Percentiles rank a stretch among this genome's conserved stretches.
Evolutionary conservation across 2,888 invertebrate genomes (phyloP).

Genomic region (Drosophila imparisetae): DNA sequence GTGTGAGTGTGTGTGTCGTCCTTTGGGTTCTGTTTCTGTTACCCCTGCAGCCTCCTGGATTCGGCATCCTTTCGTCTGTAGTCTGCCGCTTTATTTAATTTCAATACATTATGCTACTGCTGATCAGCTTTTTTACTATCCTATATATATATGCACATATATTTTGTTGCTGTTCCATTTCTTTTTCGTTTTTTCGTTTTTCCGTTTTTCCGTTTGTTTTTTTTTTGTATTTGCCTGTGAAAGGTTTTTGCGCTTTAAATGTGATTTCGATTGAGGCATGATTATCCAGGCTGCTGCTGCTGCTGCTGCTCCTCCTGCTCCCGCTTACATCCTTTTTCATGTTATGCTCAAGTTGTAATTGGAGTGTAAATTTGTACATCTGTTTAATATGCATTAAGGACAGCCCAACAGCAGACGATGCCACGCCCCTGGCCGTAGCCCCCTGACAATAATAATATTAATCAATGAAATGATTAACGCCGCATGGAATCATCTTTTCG

Average conservation of each 20-base stretch:
- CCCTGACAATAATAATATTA: slow-evolving; percentile 44
- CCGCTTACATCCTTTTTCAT: slow-evolving; percentile 43
- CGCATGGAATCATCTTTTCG: slow-evolving; percentile 42
- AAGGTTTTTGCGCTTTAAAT: slow-evolving; percentile 49
- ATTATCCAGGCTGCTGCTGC: slow-evolving; percentile 38
- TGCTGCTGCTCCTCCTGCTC: background rate
- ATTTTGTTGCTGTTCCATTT: slow-evolving; percentile 1
- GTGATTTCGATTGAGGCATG: slow-evolving; percentile 61
- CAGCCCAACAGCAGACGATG: slow-evolving; percentile 24
- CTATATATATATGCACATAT: background rate
- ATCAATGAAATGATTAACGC: slow-evolving; percentile 65
- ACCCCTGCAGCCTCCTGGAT: slow-evolving; percentile 11
- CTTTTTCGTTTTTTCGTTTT: slow-evolving; percentile 14
- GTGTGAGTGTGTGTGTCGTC: slow-evolving; percentile 7
- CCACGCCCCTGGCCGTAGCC: slow-evolving; percentile 1
- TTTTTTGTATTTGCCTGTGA: slow-evolving; percentile 38
- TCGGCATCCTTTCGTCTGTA: slow-evolving; percentile 3
- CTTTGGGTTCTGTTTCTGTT: slow-evolving; percentile 21
- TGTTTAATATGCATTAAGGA: slow-evolving; percentile 76
- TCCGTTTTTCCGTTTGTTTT: slow-evolving; percentile 1
- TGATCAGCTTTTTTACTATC: slow-evolving; percentile 18
- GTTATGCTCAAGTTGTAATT: slow-evolving; percentile 76
- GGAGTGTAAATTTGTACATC: slow-evolving; percentile 75
- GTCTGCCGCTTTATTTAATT: slow-evolving; percentile 38
- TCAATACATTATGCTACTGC: slow-evolving; percentile 41